These are phyloP conservation scores for Crioceris asparagi DNA, from an alignment of 2,888 invertebrate genomes.

Conservation along the genomic window DNA sequence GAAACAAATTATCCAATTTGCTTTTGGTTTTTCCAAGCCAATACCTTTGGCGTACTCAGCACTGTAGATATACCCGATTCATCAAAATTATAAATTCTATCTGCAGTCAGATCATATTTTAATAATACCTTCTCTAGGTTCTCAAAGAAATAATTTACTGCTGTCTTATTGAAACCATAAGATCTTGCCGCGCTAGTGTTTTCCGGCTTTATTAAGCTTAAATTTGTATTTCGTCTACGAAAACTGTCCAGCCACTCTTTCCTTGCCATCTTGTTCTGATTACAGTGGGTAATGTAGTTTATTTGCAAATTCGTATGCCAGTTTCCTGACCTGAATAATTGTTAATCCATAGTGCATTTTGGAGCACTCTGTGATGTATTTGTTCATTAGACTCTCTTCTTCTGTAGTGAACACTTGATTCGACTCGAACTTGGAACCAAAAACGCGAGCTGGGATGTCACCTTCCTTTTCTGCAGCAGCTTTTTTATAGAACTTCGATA, in stretches of 20 bases:
- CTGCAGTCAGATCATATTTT: conserved; percentile 11
- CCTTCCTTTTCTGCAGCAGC: no score
- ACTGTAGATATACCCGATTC: conserved; percentile 23
- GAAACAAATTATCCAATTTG: conserved; percentile 5
- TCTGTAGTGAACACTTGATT: conserved; percentile 15
- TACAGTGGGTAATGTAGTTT: no score
- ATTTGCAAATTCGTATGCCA: conserved; percentile 6
- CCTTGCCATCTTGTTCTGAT: conserved; percentile 1
- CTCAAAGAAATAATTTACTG: conserved; percentile 19
- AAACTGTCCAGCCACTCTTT: not conserved
- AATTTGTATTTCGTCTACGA: conserved; percentile 3
- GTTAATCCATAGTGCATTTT: conserved; percentile 18
- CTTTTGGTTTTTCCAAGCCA: conserved; percentile 15
- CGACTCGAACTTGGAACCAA: conserved; percentile 10
- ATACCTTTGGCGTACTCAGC: conserved; percentile 17
- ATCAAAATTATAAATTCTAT: conserved; percentile 19
- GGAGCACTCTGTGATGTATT: conserved; percentile 10
- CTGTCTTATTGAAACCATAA: conserved; percentile 22
- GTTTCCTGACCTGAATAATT: conserved; percentile 11
- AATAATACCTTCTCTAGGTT: conserved; percentile 14
- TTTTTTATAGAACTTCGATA: conserved; percentile 10
- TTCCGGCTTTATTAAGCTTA: conserved; percentile 7
- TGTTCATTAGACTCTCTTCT: conserved; percentile 13
- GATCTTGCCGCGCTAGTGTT: conserved; percentile 19
- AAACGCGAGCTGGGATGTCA: conserved; percentile 2